Percentiles rank a stretch among this genome's conserved stretches.
These are phyloP conservation scores for Eulemur macaco DNA, from an alignment of 2,113 vertebrate species.

Conservation along the genomic window DNA sequence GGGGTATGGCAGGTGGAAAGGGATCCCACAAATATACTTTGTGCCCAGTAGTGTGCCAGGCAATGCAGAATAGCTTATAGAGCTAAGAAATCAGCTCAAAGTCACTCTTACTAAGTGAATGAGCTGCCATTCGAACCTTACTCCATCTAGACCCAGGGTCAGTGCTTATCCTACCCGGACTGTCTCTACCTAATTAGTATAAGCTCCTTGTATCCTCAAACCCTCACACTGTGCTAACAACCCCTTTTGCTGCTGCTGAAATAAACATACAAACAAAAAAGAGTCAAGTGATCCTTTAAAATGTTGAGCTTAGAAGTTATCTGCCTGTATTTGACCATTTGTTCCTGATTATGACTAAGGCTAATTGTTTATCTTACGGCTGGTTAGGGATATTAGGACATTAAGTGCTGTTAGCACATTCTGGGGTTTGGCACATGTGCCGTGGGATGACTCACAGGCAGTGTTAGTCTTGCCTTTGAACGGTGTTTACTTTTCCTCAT, in stretches of 20 bases:
- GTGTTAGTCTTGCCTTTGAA: conserved; percentile 1
- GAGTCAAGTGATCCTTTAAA: neutral
- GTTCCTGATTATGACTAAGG: conserved; percentile 19
- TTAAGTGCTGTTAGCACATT: neutral
- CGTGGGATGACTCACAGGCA: conserved; percentile 21
- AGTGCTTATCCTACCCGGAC: neutral
- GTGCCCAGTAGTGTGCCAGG: neutral
- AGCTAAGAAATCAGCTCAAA: neutral
- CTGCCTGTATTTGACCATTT: conserved; percentile 7
- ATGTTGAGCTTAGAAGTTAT: neutral
- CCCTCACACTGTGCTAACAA: neutral
- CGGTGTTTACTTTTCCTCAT: conserved; percentile 54
- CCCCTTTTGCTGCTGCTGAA: neutral
- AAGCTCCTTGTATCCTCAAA: neutral
- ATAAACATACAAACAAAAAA: neutral
- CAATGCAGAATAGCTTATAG: neutral
- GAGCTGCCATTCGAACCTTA: neutral
- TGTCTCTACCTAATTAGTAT: neutral
- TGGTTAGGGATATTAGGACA: neutral
- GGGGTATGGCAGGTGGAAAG: neutral
- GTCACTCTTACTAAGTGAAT: neutral
- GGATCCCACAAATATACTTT: neutral
- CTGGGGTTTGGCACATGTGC: neutral
- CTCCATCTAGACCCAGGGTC: neutral
- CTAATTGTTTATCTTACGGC: conserved; percentile 5